Evolutionary conservation across 1,140 invertebrate species (phyloP), one percentile per base, ranked within the genome.

Genomic region (Stegodyphus mimosarum): DNA sequence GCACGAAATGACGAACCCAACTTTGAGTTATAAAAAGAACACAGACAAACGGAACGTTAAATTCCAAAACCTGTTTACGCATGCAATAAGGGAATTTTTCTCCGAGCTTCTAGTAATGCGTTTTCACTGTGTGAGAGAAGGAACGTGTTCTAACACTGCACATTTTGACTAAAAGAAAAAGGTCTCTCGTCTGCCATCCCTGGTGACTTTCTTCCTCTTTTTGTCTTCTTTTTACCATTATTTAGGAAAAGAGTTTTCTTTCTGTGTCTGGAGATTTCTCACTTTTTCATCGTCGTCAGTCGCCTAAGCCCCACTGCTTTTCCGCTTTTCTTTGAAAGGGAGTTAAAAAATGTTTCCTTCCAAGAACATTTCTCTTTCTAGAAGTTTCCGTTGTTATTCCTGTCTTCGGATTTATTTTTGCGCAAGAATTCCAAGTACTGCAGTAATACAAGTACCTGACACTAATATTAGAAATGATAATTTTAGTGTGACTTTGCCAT

Each of bases 301-400:
- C 67, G 33, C 33, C 33, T 49, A 51, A 9, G 49, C 51, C 53
- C 55, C 10, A 51, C 13, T 74, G 10, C 72, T 52, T 60, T n/a
- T 11, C 9, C 64, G 33, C 55, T 77, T 72, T 79, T 79, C 67
- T 15, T 50, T 71, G 33, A 33, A 33, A 33, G 33, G 33, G 33
- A 33, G 60, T 74, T 74, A 64, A 83, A 83, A 74, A 74, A 72
- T 72, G 69, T 74, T 83, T 72, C 70, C 80, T 55, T 67, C 50
- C 72, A 50, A 71, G 66, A 74, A 67, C 80, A 74, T 83, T 83
- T 83, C 80, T 83, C 80, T 83, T 83, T 53, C 74, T 83, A 49
- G 48, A 6, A 33, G 33, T 33, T 33, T 33, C 33, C 33, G 33
- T 33, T 33, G 33, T 33, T 33, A 33, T 33, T 33, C 33, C 33